Evolutionary conservation across 2,888 invertebrate species (phyloP), one percentile per base, ranked within the genome.

Genomic region (Coenonympha glycerion): DNA sequence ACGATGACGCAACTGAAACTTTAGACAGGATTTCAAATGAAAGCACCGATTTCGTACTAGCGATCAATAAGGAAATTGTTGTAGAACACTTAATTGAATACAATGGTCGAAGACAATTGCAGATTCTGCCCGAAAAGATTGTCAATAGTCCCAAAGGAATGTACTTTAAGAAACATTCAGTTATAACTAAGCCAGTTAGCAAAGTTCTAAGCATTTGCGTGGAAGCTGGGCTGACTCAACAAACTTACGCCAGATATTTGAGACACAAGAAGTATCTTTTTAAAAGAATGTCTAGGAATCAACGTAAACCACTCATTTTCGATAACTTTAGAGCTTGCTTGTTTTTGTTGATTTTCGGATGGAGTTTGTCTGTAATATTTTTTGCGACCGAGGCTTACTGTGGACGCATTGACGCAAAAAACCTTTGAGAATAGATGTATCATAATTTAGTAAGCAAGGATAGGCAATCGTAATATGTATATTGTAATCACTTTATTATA

Each of bases 81-180:
- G 55, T 68, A 21, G 62, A 71, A 26, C 60, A 68, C 52, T 53
- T 76, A 24, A 45, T 45, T 6, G 24, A 9, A 9, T 3, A 45
- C 16, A 45, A 19, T 16, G 24, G 41, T 18, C 2, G 6, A 8
- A 37, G 64, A 37, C 57, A 55, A 6, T 28, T 79, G 24, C 76
- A 79, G 55, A 72, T 79, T 18, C 60, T 80, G 42, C 72, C 76
- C 1, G 60, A 71, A 11, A 77, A 77, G 47, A 76, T 79, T 41
- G 63, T 76, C 0, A 73, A 68, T 33, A 77, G 73, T 57, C 79
- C 79, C 2, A 67, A 68, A 1, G 79, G 74, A 6, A 65, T 80
- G 39, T 77, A 69, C 59, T 73, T 71, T 21, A 75, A 57, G 41
- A 76, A 69, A 41, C 66, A 63, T 59, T 74, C 76, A 2, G 67